phyloP scores from a whole-genome alignment of 2,888 invertebrate genomes.

The Catonia carolina region DNA sequence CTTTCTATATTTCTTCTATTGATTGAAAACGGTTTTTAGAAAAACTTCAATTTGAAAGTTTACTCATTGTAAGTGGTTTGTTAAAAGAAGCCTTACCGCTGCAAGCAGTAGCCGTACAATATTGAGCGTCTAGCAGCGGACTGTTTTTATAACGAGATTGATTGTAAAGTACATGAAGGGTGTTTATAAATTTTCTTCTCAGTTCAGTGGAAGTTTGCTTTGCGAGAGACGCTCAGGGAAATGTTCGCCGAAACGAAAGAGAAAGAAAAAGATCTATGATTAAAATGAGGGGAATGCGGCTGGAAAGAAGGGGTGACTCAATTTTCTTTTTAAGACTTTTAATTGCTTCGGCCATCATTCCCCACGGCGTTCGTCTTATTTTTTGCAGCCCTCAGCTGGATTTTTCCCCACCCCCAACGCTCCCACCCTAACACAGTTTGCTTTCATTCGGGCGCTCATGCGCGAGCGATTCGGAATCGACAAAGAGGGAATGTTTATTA shows the following conservation, averaged over 20 bases:
- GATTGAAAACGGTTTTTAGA: too few species aligned
- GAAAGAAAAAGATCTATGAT: slow-evolving; percentile 31
- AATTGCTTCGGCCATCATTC: slow-evolving; percentile 39
- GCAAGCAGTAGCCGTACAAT: too few species aligned
- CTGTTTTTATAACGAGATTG: slow-evolving; percentile 6
- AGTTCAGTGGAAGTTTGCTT: slow-evolving; percentile 7
- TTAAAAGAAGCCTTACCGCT: too few species aligned
- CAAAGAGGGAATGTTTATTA: slow-evolving; percentile 15
- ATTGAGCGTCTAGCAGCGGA: not conserved
- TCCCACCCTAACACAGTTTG: slow-evolving; percentile 12
- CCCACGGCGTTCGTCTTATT: slow-evolving; percentile 31
- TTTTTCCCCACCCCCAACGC: slow-evolving; percentile 20
- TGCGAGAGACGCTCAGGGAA: slow-evolving; percentile 7
- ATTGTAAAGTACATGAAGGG: slow-evolving; percentile 9
- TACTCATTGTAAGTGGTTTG: too few species aligned
- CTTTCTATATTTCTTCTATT: too few species aligned
- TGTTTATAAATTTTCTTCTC: slow-evolving; percentile 8
- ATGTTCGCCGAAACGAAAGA: slow-evolving; percentile 1
- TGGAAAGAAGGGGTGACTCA: slow-evolving; percentile 34
- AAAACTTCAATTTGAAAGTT: too few species aligned
- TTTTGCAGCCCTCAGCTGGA: slow-evolving; percentile 29
- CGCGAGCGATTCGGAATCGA: slow-evolving; percentile 7
- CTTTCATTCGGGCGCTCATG: slow-evolving; percentile 17
- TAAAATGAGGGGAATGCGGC: slow-evolving; percentile 30
- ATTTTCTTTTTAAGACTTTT: slow-evolving; percentile 39